phyloP scores from a whole-genome alignment of 2,113 vertebrate species.

The Diphyllodes magnificus region DNA sequence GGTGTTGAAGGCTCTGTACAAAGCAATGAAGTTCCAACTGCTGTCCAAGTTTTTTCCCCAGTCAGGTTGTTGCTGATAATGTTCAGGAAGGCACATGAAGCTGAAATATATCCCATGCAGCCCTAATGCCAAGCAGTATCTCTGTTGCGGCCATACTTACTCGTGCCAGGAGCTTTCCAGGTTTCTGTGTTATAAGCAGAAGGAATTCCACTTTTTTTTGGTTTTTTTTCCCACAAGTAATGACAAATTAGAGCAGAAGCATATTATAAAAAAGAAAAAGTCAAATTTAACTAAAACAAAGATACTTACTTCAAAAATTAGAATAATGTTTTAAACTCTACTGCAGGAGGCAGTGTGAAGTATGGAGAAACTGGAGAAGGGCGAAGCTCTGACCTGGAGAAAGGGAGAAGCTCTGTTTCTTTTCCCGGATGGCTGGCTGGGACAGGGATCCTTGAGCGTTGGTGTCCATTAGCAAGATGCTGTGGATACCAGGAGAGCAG shows the following conservation, averaged over 20 bases:
- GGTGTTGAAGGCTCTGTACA: not conserved
- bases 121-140: not conserved
- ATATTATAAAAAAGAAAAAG: not conserved
- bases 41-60: no score
- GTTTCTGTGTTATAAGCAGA: not conserved
- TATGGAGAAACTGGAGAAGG: not conserved
- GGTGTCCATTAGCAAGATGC: not conserved
- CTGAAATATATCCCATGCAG: not conserved
- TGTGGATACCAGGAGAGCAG: not conserved
- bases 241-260: not conserved
- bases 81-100: not conserved
- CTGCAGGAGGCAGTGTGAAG: accelerated
- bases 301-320: not conserved
- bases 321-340: not conserved
- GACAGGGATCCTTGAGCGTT: not conserved
- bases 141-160: not conserved
- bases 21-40: not conserved
- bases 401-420: not conserved
- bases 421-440: not conserved
- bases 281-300: not conserved
- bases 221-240: not conserved
- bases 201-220: not conserved
- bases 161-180: not conserved
- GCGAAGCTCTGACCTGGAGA: not conserved
- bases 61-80: not conserved